phyloP scores from a whole-genome alignment of 2,888 invertebrate species.

The Xanthia togata region DNA sequence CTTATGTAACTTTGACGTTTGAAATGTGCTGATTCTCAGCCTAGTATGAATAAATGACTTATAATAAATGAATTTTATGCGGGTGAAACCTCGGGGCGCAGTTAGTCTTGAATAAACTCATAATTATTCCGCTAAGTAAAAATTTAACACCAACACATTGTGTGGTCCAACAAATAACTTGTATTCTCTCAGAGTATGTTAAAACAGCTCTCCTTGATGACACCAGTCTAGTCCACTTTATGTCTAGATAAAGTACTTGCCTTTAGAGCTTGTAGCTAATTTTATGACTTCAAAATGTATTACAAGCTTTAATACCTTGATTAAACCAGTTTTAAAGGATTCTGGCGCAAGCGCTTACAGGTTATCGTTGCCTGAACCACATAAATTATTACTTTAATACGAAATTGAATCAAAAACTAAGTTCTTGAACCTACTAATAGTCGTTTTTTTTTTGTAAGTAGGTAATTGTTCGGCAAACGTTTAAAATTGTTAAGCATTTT shows the following conservation, averaged over 20 bases:
- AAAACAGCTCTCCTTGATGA: neutral
- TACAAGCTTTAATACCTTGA: slow-evolving; percentile 13
- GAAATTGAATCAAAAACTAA: neutral
- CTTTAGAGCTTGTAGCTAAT: slow-evolving; percentile 26
- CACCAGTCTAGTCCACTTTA: slow-evolving; percentile 30
- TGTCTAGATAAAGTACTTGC: slow-evolving; percentile 34
- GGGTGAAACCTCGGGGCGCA: too few species aligned
- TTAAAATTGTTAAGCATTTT: too few species aligned
- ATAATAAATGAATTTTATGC: too few species aligned
- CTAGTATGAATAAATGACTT: too few species aligned
- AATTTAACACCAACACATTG: neutral
- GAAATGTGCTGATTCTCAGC: too few species aligned
- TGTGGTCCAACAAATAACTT: slow-evolving; percentile 24
- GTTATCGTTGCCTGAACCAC: too few species aligned
- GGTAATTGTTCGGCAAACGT: too few species aligned
- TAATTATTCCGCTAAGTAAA: neutral
- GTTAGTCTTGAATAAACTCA: neutral
- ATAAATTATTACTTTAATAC: neutral
- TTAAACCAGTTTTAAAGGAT: slow-evolving; percentile 25
- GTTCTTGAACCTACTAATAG: too few species aligned
- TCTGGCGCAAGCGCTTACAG: neutral
- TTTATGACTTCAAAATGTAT: slow-evolving; percentile 37
- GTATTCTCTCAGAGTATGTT: neutral
- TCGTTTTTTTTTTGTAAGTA: too few species aligned
- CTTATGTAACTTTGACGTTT: too few species aligned